Base-by-base conservation (phyloP, 2,113 vertebrate genomes). In the Leptobrachium ailaonicum region DNA sequence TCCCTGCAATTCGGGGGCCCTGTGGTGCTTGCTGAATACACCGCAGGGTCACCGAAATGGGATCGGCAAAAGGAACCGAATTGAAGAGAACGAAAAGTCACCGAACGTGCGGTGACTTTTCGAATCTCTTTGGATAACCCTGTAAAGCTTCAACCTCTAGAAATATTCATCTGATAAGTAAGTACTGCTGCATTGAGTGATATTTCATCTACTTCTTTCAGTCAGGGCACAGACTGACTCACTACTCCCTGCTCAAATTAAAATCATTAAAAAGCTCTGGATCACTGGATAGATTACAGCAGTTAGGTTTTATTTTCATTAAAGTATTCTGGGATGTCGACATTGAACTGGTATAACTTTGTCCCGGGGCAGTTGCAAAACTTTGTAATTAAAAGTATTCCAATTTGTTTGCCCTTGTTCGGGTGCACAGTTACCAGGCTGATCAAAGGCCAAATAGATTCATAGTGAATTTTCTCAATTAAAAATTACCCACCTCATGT, bases 231-330 rank as follows among this genome's bases (percentile, higher is more conserved):
- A 47, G 13, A 41, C n/a, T 41, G 73, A 66, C 60, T 75, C 60
- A 41, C 60, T 75, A n/a, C 58, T 75, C 42, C 56, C 43, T 9
- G 47, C 11, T 76, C 45, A n/a, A 64, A 47, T 76, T 60, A 70
- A 58, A 43, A 66, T 47, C 41, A 62, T 77, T 70, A 70, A 11
- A 58, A 32, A 47, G 66, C 41, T 47, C 69, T 2, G 76, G 66
- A 70, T 77, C 66, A 77, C 41, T 12, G n/a, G 14, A 4, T 20
- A 58, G 66, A 69, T 69, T 58, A 69, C 10, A 58, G 41, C 10
- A 77, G 75, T 60, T 69, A 77, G 20, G 66, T 69, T 69, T 44
- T 70, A 44, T 77, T 70, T 70, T 77, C 66, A 56, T 54, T 10
- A 69, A 54, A 8, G 54, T 9, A 60, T 60, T 70, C 41, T 77